Evolutionary conservation across 2,888 invertebrate species (phyloP).

Genomic region (Eristalis tenax): DNA sequence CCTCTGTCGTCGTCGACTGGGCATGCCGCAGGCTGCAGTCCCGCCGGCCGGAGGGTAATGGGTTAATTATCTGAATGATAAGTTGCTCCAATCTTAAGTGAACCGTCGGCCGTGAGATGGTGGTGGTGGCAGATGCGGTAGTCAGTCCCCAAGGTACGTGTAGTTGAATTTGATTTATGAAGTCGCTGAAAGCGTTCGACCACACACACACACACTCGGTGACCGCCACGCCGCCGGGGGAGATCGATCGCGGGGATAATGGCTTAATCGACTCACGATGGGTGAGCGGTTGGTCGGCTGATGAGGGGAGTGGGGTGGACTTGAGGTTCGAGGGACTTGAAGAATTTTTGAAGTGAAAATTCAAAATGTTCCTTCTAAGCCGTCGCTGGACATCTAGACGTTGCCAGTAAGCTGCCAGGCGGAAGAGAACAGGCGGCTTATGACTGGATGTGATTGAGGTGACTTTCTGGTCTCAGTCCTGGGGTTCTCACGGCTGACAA

Average conservation of each 20-base stretch:
- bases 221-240: not conserved
- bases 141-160: not conserved
- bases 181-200: conserved; percentile 19
- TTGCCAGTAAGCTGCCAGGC: too few species aligned
- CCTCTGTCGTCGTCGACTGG: not conserved
- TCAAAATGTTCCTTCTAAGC: not conserved
- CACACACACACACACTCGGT: conserved; percentile 7
- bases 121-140: not conserved
- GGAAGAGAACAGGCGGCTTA: too few species aligned
- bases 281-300: not conserved
- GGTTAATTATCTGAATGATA: conserved; percentile 69
- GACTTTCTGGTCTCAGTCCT: too few species aligned
- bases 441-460: too few species aligned
- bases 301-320: not conserved
- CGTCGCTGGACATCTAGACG: too few species aligned
- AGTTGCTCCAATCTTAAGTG: conserved; percentile 33
- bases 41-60: conserved; percentile 26
- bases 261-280: not conserved
- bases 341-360: not conserved
- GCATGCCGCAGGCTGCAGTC: conserved; percentile 7
- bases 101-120: not conserved
- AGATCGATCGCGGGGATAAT: not conserved
- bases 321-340: not conserved
- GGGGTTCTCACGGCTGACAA: too few species aligned
- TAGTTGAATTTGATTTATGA: conserved; percentile 9